A percentile compares a stretch with the other conserved stretches of the same genome.
Evolutionary conservation across 2,888 invertebrate genomes (phyloP).

Genomic region (Nebria salina): DNA sequence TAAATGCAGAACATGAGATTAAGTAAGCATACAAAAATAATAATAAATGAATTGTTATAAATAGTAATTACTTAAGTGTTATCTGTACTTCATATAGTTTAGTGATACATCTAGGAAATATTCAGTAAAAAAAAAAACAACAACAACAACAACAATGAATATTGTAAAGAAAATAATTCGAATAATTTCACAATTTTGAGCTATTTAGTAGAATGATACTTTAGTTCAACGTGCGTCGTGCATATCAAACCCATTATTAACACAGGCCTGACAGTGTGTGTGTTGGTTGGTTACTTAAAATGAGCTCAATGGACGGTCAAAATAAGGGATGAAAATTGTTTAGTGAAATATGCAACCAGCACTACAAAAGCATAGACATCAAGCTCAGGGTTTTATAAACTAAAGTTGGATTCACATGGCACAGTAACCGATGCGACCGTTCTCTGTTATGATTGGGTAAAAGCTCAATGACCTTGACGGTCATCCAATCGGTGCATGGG

Average conservation of each 20-base stretch:
- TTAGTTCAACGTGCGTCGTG: constrained; percentile 45
- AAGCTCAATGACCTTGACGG: too few relatives aligned
- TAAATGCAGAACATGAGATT: constrained; percentile 53
- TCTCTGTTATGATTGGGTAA: background rate
- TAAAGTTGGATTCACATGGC: background rate
- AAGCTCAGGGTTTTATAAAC: background rate
- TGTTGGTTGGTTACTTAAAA: background rate
- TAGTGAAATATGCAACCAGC: background rate
- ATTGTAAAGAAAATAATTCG: constrained; percentile 30
- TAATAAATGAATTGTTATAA: constrained; percentile 61
- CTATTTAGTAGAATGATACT: constrained; percentile 32
- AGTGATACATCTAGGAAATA: constrained; percentile 64
- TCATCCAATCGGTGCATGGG: too few relatives aligned
- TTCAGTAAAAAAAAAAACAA: constrained; percentile 46
- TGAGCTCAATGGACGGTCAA: background rate
- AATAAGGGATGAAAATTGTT: background rate
- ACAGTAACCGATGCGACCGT: background rate
- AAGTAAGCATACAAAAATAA: constrained; percentile 51
- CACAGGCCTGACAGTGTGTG: background rate
- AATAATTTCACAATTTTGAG: constrained; percentile 44
- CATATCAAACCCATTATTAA: constrained; percentile 32
- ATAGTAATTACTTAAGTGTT: constrained; percentile 63
- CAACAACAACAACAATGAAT: constrained; percentile 20
- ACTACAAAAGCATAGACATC: background rate
- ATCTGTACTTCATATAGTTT: constrained; percentile 67